Evolutionary conservation across 2,797 vertebrate species (phyloP), one percentile per base, ranked within the genome.

Genomic region (Schizothorax lantsangensis): DNA sequence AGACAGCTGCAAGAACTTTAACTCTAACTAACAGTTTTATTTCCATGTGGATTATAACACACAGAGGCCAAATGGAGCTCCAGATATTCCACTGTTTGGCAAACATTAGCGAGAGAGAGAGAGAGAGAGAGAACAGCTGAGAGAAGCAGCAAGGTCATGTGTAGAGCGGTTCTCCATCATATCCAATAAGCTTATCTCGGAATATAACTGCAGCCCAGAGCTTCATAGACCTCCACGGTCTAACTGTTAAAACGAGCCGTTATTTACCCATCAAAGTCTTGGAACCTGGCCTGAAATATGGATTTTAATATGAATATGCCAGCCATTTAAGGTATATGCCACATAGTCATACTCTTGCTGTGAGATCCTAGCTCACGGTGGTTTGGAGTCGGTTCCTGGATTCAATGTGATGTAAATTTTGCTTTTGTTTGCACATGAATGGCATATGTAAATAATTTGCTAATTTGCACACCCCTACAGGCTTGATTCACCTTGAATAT

Each of bases 361-460:
- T 62, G 54, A 81, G 52, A 81, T 80, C 57, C 64, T 40, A 38
- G 78, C 77, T 86, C 78, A 86, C 54, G 19, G 52, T 26, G 26
- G 77, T 80, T 73, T 86, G 69, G 78, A 86, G 43, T 74, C 6
- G 4, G 30, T 81, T 86, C 10, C 77, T 72, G 52, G 54, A 73
- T 81, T 73, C 69, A 86, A 23, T 81, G 54, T 59, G 54, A 86
- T 86, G 78, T 86, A 81, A 86, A 81, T 81, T 81, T 74, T 40
- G 69, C 69, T 86, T 81, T 86, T 86, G 84, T 81, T 73, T 73
- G 43, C 84, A 81, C 78, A 79, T 79, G 74, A 87, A 79, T 87
- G 81, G 62, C 73, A 87, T 87, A 78, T 87, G 80, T 83, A 87
- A 87, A 87, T 87, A 79, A 79, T 87, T 77, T 71, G 49, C 72